phyloP scores from a whole-genome alignment of 2,797 vertebrate species.

The Iguana delicatissima region DNA sequence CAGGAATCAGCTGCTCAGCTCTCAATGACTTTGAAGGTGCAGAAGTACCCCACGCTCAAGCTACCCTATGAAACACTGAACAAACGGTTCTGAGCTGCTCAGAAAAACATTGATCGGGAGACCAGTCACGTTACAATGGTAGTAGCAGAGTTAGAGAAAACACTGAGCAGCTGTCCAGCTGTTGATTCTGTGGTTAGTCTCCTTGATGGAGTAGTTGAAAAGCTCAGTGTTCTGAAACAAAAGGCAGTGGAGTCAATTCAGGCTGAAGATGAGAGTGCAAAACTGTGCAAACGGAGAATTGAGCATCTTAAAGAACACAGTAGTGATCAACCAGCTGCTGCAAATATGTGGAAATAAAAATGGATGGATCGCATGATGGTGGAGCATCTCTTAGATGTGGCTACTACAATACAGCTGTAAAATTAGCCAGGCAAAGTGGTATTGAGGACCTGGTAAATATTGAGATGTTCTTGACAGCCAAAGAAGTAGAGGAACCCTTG shows the following conservation, averaged over 20 bases:
- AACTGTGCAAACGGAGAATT: conserved; percentile 96
- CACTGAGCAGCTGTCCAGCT: conserved; percentile 93
- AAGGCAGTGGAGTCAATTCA: conserved; percentile 99
- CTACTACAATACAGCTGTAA: conserved; percentile 98
- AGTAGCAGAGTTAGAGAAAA: conserved; percentile 98
- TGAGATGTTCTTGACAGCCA: no score
- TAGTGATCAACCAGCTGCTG: conserved; percentile 93
- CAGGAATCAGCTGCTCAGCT: conserved; percentile 98
- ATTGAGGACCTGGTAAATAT: no score
- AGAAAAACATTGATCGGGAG: conserved; percentile 98
- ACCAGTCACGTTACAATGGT: conserved; percentile 99
- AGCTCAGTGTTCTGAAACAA: conserved; percentile 96
- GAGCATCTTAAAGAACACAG: conserved; percentile 98
- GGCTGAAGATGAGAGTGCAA: conserved; percentile 98
- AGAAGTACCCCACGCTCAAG: conserved; percentile 99
- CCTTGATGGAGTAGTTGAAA: conserved; percentile 97
- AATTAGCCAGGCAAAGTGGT: conserved; percentile 95
- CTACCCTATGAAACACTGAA: conserved; percentile 98
- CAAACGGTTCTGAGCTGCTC: conserved; percentile 96
- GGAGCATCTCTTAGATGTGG: conserved; percentile 96
- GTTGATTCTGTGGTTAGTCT: conserved; percentile 98
- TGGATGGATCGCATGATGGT: conserved; percentile 99
- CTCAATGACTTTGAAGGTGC: conserved; percentile 99
- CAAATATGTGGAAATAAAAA: conserved; percentile 97
- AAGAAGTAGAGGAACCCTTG: no score